Evolutionary conservation across 2,113 vertebrate genomes (phyloP).

Genomic region (Periophthalmodon schlosseri): DNA sequence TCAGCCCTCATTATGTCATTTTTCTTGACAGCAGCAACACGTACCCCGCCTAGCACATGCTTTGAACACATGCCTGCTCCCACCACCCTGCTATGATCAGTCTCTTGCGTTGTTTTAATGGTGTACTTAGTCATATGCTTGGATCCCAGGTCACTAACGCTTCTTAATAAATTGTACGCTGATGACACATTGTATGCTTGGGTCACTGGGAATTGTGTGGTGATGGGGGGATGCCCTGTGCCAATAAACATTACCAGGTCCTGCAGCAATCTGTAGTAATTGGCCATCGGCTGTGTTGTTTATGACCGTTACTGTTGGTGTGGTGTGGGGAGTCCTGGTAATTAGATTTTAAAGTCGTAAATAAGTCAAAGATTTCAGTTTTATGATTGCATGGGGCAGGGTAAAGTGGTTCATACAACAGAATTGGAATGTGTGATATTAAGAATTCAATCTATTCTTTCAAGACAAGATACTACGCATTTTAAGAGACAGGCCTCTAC

Average conservation of each 20-base stretch:
- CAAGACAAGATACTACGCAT: neutral
- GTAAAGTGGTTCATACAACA: conserved; percentile 17
- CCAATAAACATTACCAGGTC: conserved; percentile 76
- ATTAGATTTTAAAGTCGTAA: conserved; percentile 75
- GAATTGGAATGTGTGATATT: neutral
- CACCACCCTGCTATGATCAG: conserved; percentile 33
- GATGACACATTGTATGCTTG: conserved; percentile 52
- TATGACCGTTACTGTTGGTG: conserved; percentile 68
- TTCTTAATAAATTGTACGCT: conserved; percentile 40
- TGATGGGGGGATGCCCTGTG: conserved; percentile 37
- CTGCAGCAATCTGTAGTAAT: conserved; percentile 73
- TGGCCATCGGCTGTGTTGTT: conserved; percentile 68
- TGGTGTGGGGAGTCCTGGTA: conserved; percentile 64
- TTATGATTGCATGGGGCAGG: conserved; percentile 42
- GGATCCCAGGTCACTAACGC: conserved; percentile 41
- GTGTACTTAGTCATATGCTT: conserved; percentile 49
- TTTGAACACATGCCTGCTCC: conserved; percentile 33
- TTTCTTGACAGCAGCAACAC: conserved; percentile 32
- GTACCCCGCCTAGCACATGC: conserved; percentile 18
- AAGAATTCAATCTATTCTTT: neutral
- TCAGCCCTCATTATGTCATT: conserved; percentile 12
- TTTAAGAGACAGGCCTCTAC: neutral
- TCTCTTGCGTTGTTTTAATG: conserved; percentile 46
- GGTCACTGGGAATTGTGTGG: conserved; percentile 45
- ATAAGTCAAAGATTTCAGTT: conserved; percentile 53